Conservation (phyloP, 35 echinoderm and acorn worm species). For the Heliocidaris erythrogramma region DNA sequence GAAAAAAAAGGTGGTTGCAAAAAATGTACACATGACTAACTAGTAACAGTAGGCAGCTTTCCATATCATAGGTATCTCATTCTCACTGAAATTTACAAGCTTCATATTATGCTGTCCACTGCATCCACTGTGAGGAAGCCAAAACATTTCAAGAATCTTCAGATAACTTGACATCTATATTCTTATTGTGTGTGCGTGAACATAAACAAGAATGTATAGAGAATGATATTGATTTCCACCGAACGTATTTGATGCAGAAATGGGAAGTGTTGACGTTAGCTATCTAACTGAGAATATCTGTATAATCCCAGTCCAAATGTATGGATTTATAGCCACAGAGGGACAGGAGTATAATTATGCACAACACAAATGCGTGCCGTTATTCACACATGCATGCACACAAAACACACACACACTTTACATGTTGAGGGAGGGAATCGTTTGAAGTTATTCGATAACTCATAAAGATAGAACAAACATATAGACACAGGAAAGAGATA, state of each 20-base stretch:
- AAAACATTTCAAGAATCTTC: not conserved
- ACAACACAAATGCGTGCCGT: not conserved
- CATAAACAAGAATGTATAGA: too few relatives aligned
- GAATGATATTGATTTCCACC: not conserved
- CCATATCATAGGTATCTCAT: constrained; percentile 21
- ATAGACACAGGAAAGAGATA: not conserved
- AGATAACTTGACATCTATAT: not conserved
- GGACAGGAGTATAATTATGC: not conserved
- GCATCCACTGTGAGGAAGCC: not conserved
- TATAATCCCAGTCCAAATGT: not conserved
- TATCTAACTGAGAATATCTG: too few relatives aligned
- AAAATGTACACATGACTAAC: constrained; percentile 41
- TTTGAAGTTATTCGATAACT: not conserved
- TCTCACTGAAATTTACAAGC: constrained; percentile 19
- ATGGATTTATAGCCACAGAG: not conserved
- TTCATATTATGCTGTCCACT: not conserved
- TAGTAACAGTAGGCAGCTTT: constrained; percentile 32
- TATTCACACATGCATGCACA: not conserved
- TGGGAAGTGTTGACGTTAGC: too few relatives aligned
- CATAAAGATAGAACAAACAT: not conserved
- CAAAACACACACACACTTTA: not conserved
- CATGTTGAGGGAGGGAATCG: too few relatives aligned
- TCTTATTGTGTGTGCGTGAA: not conserved
- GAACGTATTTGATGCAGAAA: too few relatives aligned
- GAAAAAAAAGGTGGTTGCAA: constrained; percentile 17